phyloP scores from a whole-genome alignment of 2,888 invertebrate genomes.

The Monoplex corrugatus region DNA sequence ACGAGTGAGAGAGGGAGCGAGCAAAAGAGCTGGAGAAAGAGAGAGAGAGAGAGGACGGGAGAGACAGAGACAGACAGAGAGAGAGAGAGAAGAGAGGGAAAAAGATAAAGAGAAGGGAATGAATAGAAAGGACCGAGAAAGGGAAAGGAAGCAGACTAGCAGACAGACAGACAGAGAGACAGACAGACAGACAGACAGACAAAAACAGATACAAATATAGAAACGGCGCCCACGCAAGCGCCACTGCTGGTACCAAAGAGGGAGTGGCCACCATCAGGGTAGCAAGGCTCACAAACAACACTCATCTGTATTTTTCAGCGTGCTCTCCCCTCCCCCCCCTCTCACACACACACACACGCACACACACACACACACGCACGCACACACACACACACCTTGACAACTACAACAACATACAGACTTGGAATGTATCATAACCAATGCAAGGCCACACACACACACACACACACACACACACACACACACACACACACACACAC shows the following conservation, averaged over 20 bases:
- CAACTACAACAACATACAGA: not conserved
- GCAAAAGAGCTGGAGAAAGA: not conserved
- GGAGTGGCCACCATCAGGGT: no score
- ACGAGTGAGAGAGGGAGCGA: not conserved
- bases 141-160: no score
- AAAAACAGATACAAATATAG: no score
- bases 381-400: not conserved
- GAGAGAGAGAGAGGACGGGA: not conserved
- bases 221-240: no score
- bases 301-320: no score
- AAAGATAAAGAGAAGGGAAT: no score
- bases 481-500: slow-evolving; percentile 1
- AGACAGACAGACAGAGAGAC: no score
- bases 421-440: not conserved
- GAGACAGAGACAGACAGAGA: not conserved
- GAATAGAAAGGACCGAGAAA: not conserved
- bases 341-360: not conserved
- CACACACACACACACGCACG: not conserved
- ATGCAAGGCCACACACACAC: not conserved
- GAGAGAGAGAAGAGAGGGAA: not conserved
- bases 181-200: no score
- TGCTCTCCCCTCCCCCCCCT: no score
- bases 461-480: slow-evolving; percentile 1
- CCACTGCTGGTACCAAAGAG: no score
- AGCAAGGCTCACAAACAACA: no score